Percentiles rank a stretch among this genome's conserved stretches.
Conservation (phyloP, 2,888 invertebrate genomes). For the Cistogaster globosa region DNA sequence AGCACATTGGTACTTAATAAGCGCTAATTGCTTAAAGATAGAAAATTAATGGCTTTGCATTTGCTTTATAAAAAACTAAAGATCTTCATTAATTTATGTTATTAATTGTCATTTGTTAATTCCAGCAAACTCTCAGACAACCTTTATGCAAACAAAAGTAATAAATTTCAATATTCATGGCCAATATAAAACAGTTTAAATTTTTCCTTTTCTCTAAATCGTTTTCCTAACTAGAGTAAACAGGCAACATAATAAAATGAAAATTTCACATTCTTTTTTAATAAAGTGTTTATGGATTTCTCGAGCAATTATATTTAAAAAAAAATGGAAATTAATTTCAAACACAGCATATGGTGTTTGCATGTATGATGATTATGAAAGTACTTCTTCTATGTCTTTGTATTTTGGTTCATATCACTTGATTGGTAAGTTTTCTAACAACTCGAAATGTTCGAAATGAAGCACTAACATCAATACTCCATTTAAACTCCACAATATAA, state of each 20-base stretch:
- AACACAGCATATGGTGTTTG: constrained; percentile 26
- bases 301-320: constrained; percentile 60
- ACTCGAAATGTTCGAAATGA: constrained; percentile 21
- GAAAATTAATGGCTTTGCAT: too few relatives aligned
- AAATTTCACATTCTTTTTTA: constrained; percentile 66
- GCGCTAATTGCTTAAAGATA: too few relatives aligned
- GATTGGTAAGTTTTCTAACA: constrained; percentile 64
- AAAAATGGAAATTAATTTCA: constrained; percentile 68
- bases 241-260: constrained; percentile 54
- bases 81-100: too few relatives aligned
- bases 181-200: constrained; percentile 51
- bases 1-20: too few relatives aligned
- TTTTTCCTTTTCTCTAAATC: constrained; percentile 30
- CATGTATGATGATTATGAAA: constrained; percentile 26
- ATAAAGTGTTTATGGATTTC: constrained; percentile 71
- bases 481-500: constrained; percentile 21
- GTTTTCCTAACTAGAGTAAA: constrained; percentile 48
- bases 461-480: constrained; percentile 30
- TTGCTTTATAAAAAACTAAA: too few relatives aligned
- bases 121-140: neutral
- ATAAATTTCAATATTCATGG: constrained; percentile 63
- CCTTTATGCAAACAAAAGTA: constrained; percentile 44
- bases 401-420: constrained; percentile 52
- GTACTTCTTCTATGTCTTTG: constrained; percentile 26
- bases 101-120: neutral